Evolutionary conservation across 2,113 vertebrate species (phyloP).

Genomic region (Phycodurus eques): DNA sequence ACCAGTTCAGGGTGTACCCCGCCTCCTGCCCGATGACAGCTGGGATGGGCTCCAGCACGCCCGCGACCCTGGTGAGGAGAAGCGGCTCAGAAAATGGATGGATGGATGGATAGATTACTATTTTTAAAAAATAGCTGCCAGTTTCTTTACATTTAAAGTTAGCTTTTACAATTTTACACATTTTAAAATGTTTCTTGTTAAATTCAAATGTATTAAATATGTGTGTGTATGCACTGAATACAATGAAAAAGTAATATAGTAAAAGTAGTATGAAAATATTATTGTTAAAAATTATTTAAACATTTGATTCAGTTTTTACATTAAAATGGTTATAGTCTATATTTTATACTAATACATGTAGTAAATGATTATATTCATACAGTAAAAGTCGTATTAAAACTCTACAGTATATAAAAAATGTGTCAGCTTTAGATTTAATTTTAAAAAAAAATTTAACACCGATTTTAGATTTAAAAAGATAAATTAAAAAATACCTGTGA

Average conservation of each 20-base stretch:
- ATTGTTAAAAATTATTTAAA: no score
- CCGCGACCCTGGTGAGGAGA: no score
- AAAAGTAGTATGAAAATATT: no score
- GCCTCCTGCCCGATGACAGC: no score
- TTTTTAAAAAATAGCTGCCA: neutral
- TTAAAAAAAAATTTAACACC: no score
- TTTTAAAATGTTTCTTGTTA: neutral
- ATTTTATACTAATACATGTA: neutral
- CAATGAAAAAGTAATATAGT: no score
- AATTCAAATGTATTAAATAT: neutral
- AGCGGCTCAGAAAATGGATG: no score
- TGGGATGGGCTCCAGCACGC: no score
- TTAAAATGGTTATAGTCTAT: no score
- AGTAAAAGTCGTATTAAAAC: neutral
- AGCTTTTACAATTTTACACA: neutral
- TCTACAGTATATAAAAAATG: neutral
- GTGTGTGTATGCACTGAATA: neutral
- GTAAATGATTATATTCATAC: neutral
- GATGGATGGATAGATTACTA: neutral
- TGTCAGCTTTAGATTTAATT: neutral
- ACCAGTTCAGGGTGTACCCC: no score
- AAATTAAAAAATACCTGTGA: neutral
- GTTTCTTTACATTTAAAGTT: neutral
- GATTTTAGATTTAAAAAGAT: neutral
- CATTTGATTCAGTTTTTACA: no score